These are phyloP conservation scores for Caenorhabditis tropicalis DNA, from an alignment of 1,140 invertebrate genomes.

Conservation along the genomic window DNA sequence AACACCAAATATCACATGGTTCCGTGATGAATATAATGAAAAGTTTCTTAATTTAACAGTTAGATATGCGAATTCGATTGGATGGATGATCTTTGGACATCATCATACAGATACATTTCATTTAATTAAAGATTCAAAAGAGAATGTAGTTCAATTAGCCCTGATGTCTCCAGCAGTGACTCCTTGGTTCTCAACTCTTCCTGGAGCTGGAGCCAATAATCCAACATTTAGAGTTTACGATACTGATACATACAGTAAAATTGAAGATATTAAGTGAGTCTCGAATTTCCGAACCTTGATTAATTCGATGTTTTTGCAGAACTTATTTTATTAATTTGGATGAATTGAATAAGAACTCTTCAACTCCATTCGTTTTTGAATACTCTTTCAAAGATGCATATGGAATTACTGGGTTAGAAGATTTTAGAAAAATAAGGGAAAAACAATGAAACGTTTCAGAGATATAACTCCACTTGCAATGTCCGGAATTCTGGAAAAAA, in stretches of 20 bases:
- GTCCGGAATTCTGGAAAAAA: constrained; percentile 45
- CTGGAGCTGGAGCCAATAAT: constrained; percentile 58
- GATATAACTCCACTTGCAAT: constrained; percentile 51
- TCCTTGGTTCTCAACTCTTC: constrained; percentile 55
- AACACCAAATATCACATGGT: constrained; percentile 62
- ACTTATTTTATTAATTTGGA: constrained; percentile 64
- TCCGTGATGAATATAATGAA: constrained; percentile 63
- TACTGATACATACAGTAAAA: constrained; percentile 53
- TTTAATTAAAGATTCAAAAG: constrained; percentile 57
- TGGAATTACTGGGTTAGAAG: neutral
- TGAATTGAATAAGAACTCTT: constrained; percentile 53
- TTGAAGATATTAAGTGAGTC: constrained; percentile 61
- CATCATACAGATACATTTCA: constrained; percentile 70
- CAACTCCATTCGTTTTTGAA: constrained; percentile 58
- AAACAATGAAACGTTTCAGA: neutral
- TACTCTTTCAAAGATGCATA: constrained; percentile 64
- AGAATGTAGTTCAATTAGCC: constrained; percentile 40
- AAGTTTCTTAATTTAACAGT: constrained; percentile 61
- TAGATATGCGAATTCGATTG: constrained; percentile 59
- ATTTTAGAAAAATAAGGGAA: no score
- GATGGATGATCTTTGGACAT: constrained; percentile 70
- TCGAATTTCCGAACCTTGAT: neutral
- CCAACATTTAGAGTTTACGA: constrained; percentile 59
- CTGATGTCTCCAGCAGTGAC: constrained; percentile 57
- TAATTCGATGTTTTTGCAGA: constrained; percentile 55